Conservation (phyloP, 2,113 vertebrate species). For the Prunella fulvescens region DNA sequence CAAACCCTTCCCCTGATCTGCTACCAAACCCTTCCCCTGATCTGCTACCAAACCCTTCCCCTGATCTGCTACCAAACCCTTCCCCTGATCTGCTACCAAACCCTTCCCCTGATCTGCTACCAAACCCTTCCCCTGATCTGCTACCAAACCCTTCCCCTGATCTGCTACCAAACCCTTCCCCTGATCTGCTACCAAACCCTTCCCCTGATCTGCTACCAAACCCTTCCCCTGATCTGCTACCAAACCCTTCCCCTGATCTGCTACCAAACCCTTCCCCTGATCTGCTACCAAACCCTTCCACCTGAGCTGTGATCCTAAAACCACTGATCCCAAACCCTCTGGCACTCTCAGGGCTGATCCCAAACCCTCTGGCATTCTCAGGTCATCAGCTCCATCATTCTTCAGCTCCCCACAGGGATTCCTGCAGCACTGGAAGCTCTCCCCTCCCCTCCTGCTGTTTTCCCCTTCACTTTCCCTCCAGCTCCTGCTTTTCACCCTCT, state of each 20-base stretch:
- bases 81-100: neutral
- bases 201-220: neutral
- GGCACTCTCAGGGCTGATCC: neutral
- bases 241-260: neutral
- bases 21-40: neutral
- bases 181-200: neutral
- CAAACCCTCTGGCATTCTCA: neutral
- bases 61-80: neutral
- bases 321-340: neutral
- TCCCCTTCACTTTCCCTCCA: neutral
- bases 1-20: neutral
- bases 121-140: neutral
- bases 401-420: neutral
- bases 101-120: neutral
- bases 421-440: neutral
- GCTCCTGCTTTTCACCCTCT: slow-evolving; percentile 45
- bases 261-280: neutral
- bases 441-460: neutral
- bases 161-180: neutral
- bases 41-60: neutral
- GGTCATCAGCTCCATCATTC: neutral
- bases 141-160: neutral
- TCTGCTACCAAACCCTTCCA: neutral
- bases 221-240: neutral
- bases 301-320: neutral